Conservation (phyloP, 2,113 vertebrate species). For the Ammodytes marinus region DNA sequence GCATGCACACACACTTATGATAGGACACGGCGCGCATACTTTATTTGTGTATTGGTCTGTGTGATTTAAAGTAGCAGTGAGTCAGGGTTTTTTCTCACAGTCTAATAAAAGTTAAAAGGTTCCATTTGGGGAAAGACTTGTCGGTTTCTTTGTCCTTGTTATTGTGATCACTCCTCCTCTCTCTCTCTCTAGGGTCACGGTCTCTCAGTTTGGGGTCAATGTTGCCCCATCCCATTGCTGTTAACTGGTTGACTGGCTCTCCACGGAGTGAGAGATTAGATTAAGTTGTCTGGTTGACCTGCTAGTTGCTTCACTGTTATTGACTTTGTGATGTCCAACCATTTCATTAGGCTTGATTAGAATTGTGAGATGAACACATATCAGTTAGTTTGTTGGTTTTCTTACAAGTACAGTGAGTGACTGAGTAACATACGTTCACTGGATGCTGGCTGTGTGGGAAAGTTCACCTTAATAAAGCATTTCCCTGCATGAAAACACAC, state of each 20-base stretch:
- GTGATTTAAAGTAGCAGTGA: no score
- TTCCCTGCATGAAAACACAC: background rate
- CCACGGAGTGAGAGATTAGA: background rate
- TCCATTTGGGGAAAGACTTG: slow-evolving; percentile 15
- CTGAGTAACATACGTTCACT: slow-evolving; percentile 4
- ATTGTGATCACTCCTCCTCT: background rate
- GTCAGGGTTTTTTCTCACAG: background rate
- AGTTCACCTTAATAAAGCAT: background rate
- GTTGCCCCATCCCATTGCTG: background rate
- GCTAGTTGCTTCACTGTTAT: background rate
- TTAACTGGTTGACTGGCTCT: slow-evolving; percentile 1
- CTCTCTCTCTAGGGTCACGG: background rate
- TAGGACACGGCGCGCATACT: no score
- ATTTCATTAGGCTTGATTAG: background rate
- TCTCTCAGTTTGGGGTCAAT: no score
- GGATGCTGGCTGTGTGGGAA: background rate
- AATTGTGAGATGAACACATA: background rate
- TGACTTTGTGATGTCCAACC: background rate
- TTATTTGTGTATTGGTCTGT: no score
- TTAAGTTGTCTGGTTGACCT: slow-evolving; percentile 5
- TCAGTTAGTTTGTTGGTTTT: background rate
- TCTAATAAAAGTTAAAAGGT: slow-evolving; percentile 41
- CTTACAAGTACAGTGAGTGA: background rate
- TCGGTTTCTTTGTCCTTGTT: background rate
- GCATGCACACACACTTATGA: no score